A percentile compares a stretch with the other conserved stretches of the same genome.
Evolutionary conservation across 1,140 invertebrate species (phyloP).

Genomic region (Drusus annulatus): DNA sequence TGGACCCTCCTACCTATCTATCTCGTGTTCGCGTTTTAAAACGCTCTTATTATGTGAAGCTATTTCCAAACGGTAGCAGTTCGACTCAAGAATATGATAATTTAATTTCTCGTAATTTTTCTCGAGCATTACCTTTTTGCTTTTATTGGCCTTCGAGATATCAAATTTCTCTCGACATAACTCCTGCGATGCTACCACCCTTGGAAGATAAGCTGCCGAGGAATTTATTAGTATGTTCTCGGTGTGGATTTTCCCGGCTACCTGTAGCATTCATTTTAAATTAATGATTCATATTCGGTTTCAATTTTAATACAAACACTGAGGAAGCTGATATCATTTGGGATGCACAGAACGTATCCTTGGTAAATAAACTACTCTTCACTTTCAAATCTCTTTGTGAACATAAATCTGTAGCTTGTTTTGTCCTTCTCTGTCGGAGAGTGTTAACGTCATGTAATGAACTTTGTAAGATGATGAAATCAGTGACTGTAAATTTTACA

Average conservation of each 20-base stretch:
- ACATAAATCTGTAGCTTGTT: too few species aligned
- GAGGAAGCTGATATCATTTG: too few species aligned
- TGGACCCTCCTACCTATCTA: slow-evolving; percentile 13
- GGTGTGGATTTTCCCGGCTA: slow-evolving; percentile 2
- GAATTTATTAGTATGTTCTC: slow-evolving; percentile 28
- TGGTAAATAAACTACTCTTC: too few species aligned
- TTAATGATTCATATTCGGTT: slow-evolving; percentile 25
- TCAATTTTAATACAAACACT: not conserved
- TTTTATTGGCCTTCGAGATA: slow-evolving; percentile 19
- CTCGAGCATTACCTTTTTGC: slow-evolving; percentile 12
- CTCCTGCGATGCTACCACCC: slow-evolving; percentile 15
- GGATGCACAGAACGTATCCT: too few species aligned
- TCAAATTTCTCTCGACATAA: slow-evolving; percentile 25
- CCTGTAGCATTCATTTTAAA: slow-evolving; percentile 21
- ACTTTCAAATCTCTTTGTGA: too few species aligned
- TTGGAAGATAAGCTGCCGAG: not conserved
- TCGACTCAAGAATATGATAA: slow-evolving; percentile 57
- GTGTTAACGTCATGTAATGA: too few species aligned
- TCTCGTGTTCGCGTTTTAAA: slow-evolving; percentile 45
- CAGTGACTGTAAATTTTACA: too few species aligned
- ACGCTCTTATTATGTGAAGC: slow-evolving; percentile 47
- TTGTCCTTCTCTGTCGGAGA: too few species aligned
- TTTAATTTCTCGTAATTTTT: slow-evolving; percentile 56
- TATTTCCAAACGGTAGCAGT: slow-evolving; percentile 56
- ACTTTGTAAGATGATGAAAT: too few species aligned